Evolutionary conservation across 2,113 vertebrate species (phyloP).

Genomic region (Epinephelus fuscoguttatus): DNA sequence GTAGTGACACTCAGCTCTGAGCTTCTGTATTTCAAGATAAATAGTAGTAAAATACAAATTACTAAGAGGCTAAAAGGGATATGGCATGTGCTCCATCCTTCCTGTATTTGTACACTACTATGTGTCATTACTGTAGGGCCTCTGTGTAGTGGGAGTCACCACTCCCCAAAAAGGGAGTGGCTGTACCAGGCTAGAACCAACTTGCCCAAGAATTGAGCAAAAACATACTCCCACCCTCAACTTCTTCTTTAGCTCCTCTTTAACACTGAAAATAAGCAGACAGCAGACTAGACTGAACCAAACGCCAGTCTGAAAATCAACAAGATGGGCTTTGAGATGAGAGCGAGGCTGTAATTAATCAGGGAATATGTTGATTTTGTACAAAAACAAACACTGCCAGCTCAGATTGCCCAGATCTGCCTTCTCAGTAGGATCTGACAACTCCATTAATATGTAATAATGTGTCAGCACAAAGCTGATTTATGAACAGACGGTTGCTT

Average conservation of each 20-base stretch:
- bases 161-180: constrained; percentile 47
- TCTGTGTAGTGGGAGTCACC: constrained; percentile 42
- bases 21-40: not conserved
- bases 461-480: constrained; percentile 7
- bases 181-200: constrained; percentile 55
- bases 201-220: constrained; percentile 63
- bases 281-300: not conserved
- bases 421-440: not conserved
- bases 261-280: constrained; percentile 1
- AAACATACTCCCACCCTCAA: constrained; percentile 17
- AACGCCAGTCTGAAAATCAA: not conserved
- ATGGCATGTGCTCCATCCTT: not conserved
- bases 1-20: not conserved
- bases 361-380: constrained; percentile 13
- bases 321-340: not conserved
- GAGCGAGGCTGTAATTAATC: constrained; percentile 4
- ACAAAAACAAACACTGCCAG: constrained; percentile 33
- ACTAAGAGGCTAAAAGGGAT: not conserved
- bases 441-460: constrained; percentile 7
- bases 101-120: not conserved
- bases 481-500: not conserved
- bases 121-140: constrained; percentile 4
- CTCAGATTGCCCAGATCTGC: not conserved
- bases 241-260: constrained; percentile 8
- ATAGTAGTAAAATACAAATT: not conserved